A percentile compares a stretch with the other conserved stretches of the same genome.
phyloP scores from a whole-genome alignment of 2,888 invertebrate species.

The Sericinus montela region DNA sequence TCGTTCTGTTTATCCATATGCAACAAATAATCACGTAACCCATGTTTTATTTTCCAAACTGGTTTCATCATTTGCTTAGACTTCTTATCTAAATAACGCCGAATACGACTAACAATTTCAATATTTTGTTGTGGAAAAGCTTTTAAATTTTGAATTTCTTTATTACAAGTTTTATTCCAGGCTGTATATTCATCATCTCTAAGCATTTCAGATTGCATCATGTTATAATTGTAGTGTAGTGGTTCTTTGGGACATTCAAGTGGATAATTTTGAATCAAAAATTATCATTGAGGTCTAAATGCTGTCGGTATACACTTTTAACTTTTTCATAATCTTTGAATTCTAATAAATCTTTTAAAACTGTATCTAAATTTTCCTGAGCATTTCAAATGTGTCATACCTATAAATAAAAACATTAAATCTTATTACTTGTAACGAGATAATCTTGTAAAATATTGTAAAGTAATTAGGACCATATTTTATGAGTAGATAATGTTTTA shows the following conservation, averaged over 20 bases:
- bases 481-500: too few relatives aligned
- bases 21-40: constrained; percentile 30
- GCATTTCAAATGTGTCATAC: constrained; percentile 94
- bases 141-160: constrained; percentile 14
- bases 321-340: constrained; percentile 59
- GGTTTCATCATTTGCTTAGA: constrained; percentile 36
- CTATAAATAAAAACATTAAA: constrained; percentile 40
- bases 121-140: constrained; percentile 29
- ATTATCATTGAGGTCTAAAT: constrained; percentile 49
- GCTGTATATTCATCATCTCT: background rate
- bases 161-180: constrained; percentile 22
- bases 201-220: background rate
- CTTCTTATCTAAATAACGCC: constrained; percentile 55
- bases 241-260: constrained; percentile 8
- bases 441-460: too few relatives aligned
- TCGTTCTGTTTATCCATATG: constrained; percentile 23
- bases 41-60: constrained; percentile 34
- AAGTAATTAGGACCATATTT: too few relatives aligned
- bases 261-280: constrained; percentile 31
- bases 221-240: background rate
- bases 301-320: constrained; percentile 47
- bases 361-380: constrained; percentile 88
- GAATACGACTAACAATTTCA: constrained; percentile 54
- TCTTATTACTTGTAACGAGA: too few relatives aligned
- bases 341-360: constrained; percentile 83